A percentile compares a stretch with the other conserved stretches of the same genome.
Evolutionary conservation across 2,797 vertebrate species (phyloP).

Genomic region (Periparus ater): DNA sequence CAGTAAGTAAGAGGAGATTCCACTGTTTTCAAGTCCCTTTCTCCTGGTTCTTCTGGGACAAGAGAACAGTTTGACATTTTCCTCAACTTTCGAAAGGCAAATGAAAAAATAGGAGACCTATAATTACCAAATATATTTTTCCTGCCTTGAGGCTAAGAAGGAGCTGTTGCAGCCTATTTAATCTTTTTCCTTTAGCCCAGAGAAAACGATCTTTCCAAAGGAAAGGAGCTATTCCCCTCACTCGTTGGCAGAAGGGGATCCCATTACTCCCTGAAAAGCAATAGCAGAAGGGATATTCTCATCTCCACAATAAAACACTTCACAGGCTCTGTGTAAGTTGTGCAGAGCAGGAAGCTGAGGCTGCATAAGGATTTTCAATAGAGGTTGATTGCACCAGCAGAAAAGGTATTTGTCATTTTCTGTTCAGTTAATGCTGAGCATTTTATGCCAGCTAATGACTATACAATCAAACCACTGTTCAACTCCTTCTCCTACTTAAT

Average conservation of each 20-base stretch:
- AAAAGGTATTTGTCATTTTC: neutral
- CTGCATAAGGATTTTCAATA: neutral
- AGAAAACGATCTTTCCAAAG: neutral
- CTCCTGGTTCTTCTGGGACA: neutral
- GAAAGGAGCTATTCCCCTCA: neutral
- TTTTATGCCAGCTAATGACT: constrained; percentile 43
- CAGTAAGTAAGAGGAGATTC: neutral
- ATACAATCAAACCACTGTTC: neutral
- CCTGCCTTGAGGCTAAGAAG: neutral
- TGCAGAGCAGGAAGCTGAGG: neutral
- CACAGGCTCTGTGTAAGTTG: neutral
- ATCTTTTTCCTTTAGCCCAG: neutral
- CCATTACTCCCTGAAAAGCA: neutral
- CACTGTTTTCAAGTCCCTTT: neutral
- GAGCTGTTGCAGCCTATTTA: neutral
- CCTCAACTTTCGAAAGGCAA: neutral
- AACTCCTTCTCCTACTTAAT: constrained; percentile 28
- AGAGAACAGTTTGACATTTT: neutral
- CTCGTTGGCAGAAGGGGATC: neutral
- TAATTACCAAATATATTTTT: neutral
- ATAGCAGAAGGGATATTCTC: neutral
- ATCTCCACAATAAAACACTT: neutral
- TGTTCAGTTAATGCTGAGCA: neutral
- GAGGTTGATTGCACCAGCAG: neutral
- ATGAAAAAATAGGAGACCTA: neutral